Conservation (phyloP, 2,113 vertebrate species). For the Sinocyclocheilus grahami region DNA sequence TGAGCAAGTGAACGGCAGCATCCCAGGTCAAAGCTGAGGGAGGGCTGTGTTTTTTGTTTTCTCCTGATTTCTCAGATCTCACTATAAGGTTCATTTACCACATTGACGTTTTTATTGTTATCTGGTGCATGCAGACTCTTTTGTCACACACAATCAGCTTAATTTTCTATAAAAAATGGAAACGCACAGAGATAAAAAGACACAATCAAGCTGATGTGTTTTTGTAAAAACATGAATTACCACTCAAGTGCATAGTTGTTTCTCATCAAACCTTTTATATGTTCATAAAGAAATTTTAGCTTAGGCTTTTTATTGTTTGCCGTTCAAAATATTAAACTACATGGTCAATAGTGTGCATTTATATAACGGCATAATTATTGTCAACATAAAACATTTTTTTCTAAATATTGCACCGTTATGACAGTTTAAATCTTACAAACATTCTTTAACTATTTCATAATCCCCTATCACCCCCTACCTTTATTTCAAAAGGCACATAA, state of each 20-base stretch:
- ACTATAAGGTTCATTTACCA: neutral
- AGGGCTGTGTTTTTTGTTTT: neutral
- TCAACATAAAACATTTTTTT: neutral
- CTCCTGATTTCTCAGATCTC: conserved; percentile 6
- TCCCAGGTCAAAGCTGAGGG: conserved; percentile 6
- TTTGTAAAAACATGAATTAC: conserved; percentile 29
- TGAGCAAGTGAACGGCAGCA: neutral
- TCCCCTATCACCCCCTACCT: neutral
- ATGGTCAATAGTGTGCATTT: neutral
- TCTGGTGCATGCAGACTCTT: neutral
- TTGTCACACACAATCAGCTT: conserved; percentile 21
- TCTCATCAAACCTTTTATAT: neutral
- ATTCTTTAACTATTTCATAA: neutral
- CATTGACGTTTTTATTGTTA: conserved; percentile 17
- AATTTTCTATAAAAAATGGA: conserved; percentile 29
- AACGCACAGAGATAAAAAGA: neutral
- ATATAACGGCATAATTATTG: neutral
- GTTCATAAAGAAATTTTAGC: neutral
- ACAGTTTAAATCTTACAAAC: no score
- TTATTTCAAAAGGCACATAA: neutral
- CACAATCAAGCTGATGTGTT: conserved; percentile 21
- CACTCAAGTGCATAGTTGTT: neutral
- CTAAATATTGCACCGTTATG: neutral
- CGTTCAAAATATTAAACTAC: neutral
- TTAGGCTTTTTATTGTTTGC: neutral